Evolutionary conservation across 2,797 vertebrate genomes (phyloP).

Genomic region (Spinus olivaceus): DNA sequence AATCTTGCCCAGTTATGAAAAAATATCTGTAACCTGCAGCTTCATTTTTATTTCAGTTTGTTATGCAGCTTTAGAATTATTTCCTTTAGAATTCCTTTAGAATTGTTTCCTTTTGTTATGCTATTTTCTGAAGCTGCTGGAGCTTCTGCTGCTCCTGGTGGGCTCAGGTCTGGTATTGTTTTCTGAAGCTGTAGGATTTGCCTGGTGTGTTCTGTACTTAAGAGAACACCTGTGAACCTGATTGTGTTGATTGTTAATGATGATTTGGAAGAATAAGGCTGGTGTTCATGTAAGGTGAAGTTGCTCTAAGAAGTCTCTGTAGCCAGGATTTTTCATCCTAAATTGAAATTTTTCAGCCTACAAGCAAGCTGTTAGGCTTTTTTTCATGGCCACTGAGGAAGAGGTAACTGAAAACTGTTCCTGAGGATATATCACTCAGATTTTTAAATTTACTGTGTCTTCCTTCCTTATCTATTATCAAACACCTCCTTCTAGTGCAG

Average conservation of each 20-base stretch:
- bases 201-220: neutral
- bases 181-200: neutral
- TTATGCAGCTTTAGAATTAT: neutral
- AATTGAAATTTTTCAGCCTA: neutral
- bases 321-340: neutral
- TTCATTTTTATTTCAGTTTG: neutral
- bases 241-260: neutral
- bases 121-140: neutral
- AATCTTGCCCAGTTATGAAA: neutral
- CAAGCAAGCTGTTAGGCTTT: fast-evolving
- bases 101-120: neutral
- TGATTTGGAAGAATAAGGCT: neutral
- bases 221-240: neutral
- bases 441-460: neutral
- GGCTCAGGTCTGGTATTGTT: fast-evolving
- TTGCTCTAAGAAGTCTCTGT: neutral
- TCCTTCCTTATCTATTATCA: neutral
- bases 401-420: neutral
- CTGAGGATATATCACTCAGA: neutral
- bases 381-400: neutral
- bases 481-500: neutral
- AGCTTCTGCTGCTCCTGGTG: neutral
- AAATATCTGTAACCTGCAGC: neutral
- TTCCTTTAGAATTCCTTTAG: neutral
- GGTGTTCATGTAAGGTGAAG: fast-evolving